These are phyloP conservation scores for Pempheris klunzingeri DNA, from an alignment of 2,797 vertebrate genomes.

Conservation along the genomic window DNA sequence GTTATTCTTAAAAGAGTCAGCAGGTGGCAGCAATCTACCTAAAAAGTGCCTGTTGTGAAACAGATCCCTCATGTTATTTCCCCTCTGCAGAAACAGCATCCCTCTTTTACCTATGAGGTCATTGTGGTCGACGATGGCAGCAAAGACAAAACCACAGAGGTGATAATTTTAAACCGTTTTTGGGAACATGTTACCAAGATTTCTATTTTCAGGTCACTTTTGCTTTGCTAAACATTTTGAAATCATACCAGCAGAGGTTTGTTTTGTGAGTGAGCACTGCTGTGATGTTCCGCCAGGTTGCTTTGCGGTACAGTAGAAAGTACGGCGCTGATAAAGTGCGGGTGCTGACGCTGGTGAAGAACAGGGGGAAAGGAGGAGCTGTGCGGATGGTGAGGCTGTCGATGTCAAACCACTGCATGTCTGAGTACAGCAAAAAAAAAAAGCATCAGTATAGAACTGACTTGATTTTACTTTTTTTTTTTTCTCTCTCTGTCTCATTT, in stretches of 20 bases:
- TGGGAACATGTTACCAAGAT: background rate
- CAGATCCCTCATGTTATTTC: conserved; percentile 35
- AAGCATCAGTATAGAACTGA: background rate
- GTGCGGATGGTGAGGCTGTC: conserved; percentile 90
- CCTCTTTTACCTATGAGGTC: conserved; percentile 93
- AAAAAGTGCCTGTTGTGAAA: conserved; percentile 11
- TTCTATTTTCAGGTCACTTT: conserved; percentile 1
- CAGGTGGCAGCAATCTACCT: conserved; percentile 66
- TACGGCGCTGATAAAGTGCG: conserved; percentile 93
- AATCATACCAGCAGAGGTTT: background rate
- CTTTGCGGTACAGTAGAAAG: conserved; percentile 89
- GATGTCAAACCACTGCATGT: background rate
- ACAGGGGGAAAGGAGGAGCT: conserved; percentile 97
- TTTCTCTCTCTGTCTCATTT: conserved; percentile 15
- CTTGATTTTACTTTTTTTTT: background rate
- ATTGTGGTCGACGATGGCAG: conserved; percentile 97
- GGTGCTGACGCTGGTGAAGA: conserved; percentile 91
- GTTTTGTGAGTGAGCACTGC: background rate
- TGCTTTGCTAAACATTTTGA: background rate
- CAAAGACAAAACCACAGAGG: conserved; percentile 95
- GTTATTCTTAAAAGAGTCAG: conserved; percentile 39
- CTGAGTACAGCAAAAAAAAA: background rate
- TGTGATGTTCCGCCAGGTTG: conserved; percentile 86
- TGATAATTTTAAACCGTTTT: conserved; percentile 59
- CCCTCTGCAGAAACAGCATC: conserved; percentile 86